Conservation (phyloP, 64 coral and sea anemone genomes). For the Pocillopora damicornis region DNA sequence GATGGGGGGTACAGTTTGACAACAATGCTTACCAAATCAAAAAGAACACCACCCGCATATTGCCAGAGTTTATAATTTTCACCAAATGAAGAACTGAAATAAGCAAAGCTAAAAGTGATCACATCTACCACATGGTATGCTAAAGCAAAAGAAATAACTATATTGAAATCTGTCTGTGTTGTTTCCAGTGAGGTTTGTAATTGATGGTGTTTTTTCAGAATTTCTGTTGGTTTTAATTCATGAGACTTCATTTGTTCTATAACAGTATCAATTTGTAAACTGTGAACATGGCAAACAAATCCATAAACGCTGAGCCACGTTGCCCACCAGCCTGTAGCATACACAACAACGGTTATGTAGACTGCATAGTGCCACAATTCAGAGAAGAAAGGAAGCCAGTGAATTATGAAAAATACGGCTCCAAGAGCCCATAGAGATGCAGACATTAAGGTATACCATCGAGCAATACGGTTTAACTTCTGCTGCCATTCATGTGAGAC, state of each 20-base stretch:
- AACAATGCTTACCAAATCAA: conserved; percentile 57
- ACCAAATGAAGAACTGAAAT: conserved; percentile 67
- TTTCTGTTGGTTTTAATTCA: conserved; percentile 8
- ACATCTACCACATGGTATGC: conserved; percentile 53
- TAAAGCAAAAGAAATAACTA: conserved; percentile 67
- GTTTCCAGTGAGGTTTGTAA: conserved; percentile 47
- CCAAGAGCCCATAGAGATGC: conserved; percentile 43
- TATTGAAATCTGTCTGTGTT: conserved; percentile 60
- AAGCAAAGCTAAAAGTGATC: conserved; percentile 77
- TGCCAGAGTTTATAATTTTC: conserved; percentile 55
- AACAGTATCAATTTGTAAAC: conserved; percentile 56
- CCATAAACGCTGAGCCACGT: conserved; percentile 70
- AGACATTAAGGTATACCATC: conserved; percentile 39
- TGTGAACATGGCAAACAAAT: conserved; percentile 67
- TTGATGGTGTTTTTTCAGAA: conserved; percentile 44
- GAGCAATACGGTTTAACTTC: conserved; percentile 32
- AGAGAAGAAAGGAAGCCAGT: conserved; percentile 68
- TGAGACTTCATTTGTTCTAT: conserved; percentile 46
- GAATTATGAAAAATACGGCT: conserved; percentile 53
- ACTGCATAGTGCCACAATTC: conserved; percentile 56
- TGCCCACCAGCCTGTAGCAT: conserved; percentile 51
- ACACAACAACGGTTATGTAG: conserved; percentile 38
- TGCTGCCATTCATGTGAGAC: conserved; percentile 12
- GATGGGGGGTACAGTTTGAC: conserved; percentile 68
- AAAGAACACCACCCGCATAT: conserved; percentile 49